phyloP scores from a whole-genome alignment of 1,140 invertebrate species.

The Rhyacophila brunnea region DNA sequence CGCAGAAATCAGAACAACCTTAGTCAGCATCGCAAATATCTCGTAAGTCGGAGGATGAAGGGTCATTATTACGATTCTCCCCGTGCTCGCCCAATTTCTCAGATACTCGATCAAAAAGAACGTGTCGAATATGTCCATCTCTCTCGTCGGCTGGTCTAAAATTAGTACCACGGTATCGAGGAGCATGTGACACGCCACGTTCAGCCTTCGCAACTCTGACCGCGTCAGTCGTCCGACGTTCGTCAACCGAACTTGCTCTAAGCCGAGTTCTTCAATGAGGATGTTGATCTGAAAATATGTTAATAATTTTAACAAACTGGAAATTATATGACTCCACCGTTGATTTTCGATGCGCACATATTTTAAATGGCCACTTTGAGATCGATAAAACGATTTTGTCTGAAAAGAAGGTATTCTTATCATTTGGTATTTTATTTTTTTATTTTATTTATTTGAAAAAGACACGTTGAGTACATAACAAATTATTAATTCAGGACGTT shows the following conservation, averaged over 20 bases:
- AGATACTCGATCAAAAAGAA: constrained; percentile 94
- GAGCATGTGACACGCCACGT: constrained; percentile 84
- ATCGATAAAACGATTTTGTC: too few species aligned
- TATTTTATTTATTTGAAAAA: too few species aligned
- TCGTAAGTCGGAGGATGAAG: constrained; percentile 93
- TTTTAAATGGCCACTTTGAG: too few species aligned
- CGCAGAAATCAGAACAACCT: constrained; percentile 81
- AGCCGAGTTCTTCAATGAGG: constrained; percentile 84
- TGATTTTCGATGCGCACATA: too few species aligned
- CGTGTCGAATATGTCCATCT: constrained; percentile 95
- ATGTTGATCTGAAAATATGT: constrained; percentile 76
- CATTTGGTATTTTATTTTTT: too few species aligned
- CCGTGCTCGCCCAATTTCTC: constrained; percentile 85
- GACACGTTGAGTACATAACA: too few species aligned
- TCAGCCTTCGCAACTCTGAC: constrained; percentile 80
- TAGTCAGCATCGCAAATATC: constrained; percentile 91
- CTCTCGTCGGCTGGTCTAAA: constrained; percentile 85
- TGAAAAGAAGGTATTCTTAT: too few species aligned
- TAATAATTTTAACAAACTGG: too few species aligned
- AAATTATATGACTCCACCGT: too few species aligned
- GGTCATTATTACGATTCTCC: constrained; percentile 85
- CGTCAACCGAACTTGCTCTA: constrained; percentile 79
- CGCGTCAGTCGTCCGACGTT: constrained; percentile 77
- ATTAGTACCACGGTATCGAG: constrained; percentile 81
- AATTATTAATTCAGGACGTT: too few species aligned